phyloP scores from a whole-genome alignment of 92 coral and sea anemone genomes.

The Umimayanthus kanabou region DNA sequence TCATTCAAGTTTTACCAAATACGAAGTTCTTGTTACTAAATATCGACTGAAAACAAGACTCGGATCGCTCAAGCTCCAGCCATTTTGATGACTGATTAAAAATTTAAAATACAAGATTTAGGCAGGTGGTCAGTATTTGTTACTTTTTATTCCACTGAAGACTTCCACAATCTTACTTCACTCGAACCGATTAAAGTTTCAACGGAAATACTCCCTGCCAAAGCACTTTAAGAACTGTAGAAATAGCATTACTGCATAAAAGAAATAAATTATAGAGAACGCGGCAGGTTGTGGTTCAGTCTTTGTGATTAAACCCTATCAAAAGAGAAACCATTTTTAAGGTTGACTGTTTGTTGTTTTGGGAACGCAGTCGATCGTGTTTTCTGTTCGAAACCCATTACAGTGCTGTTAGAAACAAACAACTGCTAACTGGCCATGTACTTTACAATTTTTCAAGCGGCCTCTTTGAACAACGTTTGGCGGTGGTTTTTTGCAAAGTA shows the following conservation, averaged over 20 bases:
- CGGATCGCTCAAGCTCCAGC: conserved; percentile 56
- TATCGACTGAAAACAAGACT: conserved; percentile 40
- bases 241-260: background rate
- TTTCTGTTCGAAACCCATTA: conserved; percentile 47
- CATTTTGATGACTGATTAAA: conserved; percentile 74
- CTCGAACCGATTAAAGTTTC: conserved; percentile 55
- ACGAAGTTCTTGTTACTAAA: conserved; percentile 28
- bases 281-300: background rate
- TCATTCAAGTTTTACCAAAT: background rate
- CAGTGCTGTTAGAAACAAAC: conserved; percentile 48
- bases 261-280: conserved; percentile 7
- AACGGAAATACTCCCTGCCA: conserved; percentile 18
- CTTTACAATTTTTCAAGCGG: conserved; percentile 17
- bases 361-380: conserved; percentile 38
- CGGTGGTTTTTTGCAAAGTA: background rate
- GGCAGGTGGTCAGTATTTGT: conserved; percentile 58
- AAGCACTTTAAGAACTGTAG: conserved; percentile 8
- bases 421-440: conserved; percentile 42
- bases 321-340: conserved; percentile 33
- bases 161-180: conserved; percentile 68
- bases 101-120: conserved; percentile 67
- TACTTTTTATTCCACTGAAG: conserved; percentile 38
- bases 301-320: background rate
- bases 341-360: conserved; percentile 40
- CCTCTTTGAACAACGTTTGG: conserved; percentile 4